phyloP scores from a whole-genome alignment of 1,140 invertebrate genomes.

The Coenobita brevimanus region DNA sequence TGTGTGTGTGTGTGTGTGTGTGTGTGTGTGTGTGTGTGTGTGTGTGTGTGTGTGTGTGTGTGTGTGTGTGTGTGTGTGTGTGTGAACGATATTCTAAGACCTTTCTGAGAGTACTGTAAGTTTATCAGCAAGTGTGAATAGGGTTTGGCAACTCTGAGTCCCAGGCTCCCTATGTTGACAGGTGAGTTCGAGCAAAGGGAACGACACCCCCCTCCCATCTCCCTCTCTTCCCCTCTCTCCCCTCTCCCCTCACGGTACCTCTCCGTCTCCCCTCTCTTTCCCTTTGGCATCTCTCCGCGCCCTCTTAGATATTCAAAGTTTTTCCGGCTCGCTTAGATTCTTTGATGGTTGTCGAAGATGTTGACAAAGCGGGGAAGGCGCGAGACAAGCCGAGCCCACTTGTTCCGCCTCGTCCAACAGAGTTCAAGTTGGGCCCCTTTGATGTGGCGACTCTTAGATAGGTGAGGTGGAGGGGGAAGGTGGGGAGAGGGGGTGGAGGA shows the following conservation, averaged over 20 bases:
- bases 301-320: slow-evolving; percentile 38
- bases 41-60: background rate
- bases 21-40: no score
- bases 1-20: no score
- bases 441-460: slow-evolving; percentile 25
- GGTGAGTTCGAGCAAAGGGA: no score
- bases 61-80: background rate
- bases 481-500: background rate
- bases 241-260: background rate
- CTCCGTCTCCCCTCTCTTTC: background rate
- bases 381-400: slow-evolving; percentile 44
- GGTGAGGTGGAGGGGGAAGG: background rate
- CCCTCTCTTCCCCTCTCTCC: background rate
- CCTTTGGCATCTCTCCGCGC: background rate
- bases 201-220: background rate
- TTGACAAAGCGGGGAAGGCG: slow-evolving; percentile 47
- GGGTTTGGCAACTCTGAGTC: no score
- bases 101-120: no score
- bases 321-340: slow-evolving; percentile 36
- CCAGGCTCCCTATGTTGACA: no score
- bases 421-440: slow-evolving; percentile 11
- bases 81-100: background rate
- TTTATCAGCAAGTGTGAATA: no score
- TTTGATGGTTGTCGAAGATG: slow-evolving; percentile 56
- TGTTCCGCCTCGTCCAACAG: slow-evolving; percentile 34